phyloP scores from a whole-genome alignment of 2,797 vertebrate species.

The Hapalemur alaotrensis region DNA sequence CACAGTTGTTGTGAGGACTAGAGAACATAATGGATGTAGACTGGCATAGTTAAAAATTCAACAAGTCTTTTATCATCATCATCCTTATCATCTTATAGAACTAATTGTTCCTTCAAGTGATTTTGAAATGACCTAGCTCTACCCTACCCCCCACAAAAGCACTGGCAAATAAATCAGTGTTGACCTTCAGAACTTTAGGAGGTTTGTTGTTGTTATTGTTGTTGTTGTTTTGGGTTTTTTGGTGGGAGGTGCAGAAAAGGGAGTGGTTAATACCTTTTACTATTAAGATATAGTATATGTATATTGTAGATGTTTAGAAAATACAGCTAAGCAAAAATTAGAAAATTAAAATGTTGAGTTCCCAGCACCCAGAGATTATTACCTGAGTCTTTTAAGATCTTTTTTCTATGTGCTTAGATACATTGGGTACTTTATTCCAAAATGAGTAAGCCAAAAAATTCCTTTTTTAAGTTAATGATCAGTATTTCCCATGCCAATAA shows the following conservation, averaged over 20 bases:
- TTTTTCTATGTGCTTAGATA: slow-evolving; percentile 24
- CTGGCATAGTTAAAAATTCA: neutral
- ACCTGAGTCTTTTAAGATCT: neutral
- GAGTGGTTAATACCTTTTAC: neutral
- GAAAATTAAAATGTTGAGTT: neutral
- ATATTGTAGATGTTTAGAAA: slow-evolving; percentile 11
- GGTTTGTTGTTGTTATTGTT: too few relatives aligned
- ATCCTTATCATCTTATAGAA: neutral
- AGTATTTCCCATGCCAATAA: neutral
- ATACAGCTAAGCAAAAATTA: slow-evolving; percentile 13
- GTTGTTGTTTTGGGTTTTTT: too few relatives aligned
- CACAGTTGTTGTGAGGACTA: neutral
- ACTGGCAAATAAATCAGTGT: neutral
- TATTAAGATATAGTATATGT: neutral
- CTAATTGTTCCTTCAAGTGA: neutral
- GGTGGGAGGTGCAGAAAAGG: accelerated
- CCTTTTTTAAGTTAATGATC: slow-evolving; percentile 4
- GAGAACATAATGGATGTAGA: neutral
- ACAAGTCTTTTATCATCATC: neutral
- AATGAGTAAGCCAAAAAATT: slow-evolving; percentile 46
- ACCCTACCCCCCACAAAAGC: neutral
- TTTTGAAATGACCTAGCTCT: neutral
- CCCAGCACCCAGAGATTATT: neutral
- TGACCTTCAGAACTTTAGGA: neutral
- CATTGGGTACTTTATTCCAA: neutral